Evolutionary conservation across 2,113 vertebrate genomes (phyloP), one percentile per base, ranked within the genome.

Genomic region (Lathamus discolor): DNA sequence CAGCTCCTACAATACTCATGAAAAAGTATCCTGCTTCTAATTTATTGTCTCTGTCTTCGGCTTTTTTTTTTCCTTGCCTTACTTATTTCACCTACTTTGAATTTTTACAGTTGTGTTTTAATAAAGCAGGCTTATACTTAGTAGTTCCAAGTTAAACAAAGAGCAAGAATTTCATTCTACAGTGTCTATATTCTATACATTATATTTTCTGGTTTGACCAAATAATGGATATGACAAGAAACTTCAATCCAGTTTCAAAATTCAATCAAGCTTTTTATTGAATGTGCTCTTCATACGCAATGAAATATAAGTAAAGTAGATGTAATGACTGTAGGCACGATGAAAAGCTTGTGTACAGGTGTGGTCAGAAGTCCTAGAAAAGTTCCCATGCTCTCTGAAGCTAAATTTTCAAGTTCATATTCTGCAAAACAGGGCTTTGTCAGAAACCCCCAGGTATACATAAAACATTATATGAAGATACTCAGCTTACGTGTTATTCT

Each of bases 51-150:
- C 49, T 93, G 80, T 28, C n/a, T 86, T 49, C 5, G 37, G 57
- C 7, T 85, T 86, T 70, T 94, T 87, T 83, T 79, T 29, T 70
- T 84, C 27, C 62, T 93, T 88, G 54, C 49, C 49, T 75, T 55
- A 75, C 55, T 75, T 51, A 72, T 67, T 91, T 86, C 61, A 82
- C 29, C 35, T 49, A 54, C 31, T 55, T 67, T 43, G 31, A 59
- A 55, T 63, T 76, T 88, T 88, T 64, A 63, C 41, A 83, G 62
- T 29, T 81, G 31, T 39, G 19, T 27, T 92, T 77, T 46, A 83
- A 37, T 77, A 83, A 83, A 88, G 41, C 31, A 74, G 41, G 20
- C 15, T 41, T 46, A 55, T 10, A 39, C 31, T 51, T 37, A 55
- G 27, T 18, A 62, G 35, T 51, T 66, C n/a, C 63, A 94, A 59